These are phyloP conservation scores for Acanthoscelides obtectus DNA, from an alignment of 2,888 invertebrate genomes.

Conservation along the genomic window DNA sequence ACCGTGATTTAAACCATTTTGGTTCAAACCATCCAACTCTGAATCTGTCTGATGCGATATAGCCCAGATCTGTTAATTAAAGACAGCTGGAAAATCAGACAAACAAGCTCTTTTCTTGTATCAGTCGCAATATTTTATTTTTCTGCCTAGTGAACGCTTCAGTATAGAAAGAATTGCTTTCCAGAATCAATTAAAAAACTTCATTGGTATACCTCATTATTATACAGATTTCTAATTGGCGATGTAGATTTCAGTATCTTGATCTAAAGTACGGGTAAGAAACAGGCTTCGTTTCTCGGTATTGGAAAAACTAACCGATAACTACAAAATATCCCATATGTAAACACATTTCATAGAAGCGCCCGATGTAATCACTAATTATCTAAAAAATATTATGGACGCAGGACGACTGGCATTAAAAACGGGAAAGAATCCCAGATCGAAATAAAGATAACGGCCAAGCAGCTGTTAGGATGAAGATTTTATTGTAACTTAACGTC, in stretches of 20 bases:
- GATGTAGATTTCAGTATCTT: neutral
- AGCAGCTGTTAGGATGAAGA: neutral
- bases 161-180: too few relatives aligned
- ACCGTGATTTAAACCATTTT: too few relatives aligned
- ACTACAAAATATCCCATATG: neutral
- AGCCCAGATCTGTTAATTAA: too few relatives aligned
- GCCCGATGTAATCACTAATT: neutral
- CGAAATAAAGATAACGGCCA: neutral
- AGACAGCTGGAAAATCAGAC: too few relatives aligned
- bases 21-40: too few relatives aligned
- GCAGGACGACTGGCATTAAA: neutral
- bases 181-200: neutral
- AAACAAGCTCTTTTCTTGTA: too few relatives aligned
- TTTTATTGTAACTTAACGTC: neutral
- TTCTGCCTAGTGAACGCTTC: too few relatives aligned
- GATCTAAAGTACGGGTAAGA: neutral
- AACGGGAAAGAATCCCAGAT: neutral
- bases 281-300: neutral
- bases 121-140: too few relatives aligned
- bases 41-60: too few relatives aligned
- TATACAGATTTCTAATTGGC: neutral
- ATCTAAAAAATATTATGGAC: neutral
- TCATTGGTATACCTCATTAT: neutral
- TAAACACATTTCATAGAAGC: neutral
- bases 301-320: neutral